Evolutionary conservation across 2,797 vertebrate genomes (phyloP).

Genomic region (Platalea minor): DNA sequence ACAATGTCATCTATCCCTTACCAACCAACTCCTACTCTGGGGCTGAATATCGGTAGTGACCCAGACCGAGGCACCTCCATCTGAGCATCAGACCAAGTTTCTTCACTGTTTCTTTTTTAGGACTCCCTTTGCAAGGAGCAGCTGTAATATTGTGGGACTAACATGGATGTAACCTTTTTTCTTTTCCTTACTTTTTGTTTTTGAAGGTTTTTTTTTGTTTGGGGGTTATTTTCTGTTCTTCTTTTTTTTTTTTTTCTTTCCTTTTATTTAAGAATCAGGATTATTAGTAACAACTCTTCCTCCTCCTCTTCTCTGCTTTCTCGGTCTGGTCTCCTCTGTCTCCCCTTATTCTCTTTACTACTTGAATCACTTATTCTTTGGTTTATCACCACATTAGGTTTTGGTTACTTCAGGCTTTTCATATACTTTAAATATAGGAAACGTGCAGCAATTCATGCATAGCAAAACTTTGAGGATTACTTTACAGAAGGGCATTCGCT

Average conservation of each 20-base stretch:
- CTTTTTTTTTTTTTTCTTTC: not conserved
- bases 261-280: conserved; percentile 71
- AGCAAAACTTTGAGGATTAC: conserved; percentile 62
- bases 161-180: conserved; percentile 81
- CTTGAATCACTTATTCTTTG: conserved; percentile 26
- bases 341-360: conserved; percentile 55
- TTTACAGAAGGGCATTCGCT: conserved; percentile 66
- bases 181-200: not conserved
- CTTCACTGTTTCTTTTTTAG: conserved; percentile 73
- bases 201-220: not conserved
- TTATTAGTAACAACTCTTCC: conserved; percentile 75
- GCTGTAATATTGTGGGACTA: conserved; percentile 82
- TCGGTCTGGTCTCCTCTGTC: conserved; percentile 48
- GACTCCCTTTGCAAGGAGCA: conserved; percentile 80
- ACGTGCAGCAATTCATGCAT: conserved; percentile 40
- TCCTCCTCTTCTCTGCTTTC: conserved; percentile 52
- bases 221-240: not conserved
- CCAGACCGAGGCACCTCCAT: conserved; percentile 99
- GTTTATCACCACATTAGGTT: conserved; percentile 52
- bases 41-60: conserved; percentile 96
- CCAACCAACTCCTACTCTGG: conserved; percentile 94
- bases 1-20: conserved; percentile 99
- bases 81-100: conserved; percentile 76
- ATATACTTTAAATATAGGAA: conserved; percentile 71
- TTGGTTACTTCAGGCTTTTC: conserved; percentile 71